phyloP scores from a whole-genome alignment of 2,113 vertebrate species.

The Dendropsophus ebraccatus region DNA sequence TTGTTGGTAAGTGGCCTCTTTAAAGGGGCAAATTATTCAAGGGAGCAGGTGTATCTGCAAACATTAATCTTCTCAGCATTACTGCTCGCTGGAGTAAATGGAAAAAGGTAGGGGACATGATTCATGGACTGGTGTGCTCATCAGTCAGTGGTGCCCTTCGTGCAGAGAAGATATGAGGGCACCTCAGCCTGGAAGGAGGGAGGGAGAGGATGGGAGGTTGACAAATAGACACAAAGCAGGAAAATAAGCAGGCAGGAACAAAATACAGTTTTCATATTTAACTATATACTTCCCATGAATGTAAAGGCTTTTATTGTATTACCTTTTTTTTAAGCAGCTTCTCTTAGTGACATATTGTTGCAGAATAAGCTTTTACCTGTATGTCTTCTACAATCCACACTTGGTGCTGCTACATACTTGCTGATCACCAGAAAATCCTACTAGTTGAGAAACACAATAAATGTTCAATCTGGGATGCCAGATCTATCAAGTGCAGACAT shows the following conservation, averaged over 20 bases:
- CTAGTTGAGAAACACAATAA: neutral
- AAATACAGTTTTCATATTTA: neutral
- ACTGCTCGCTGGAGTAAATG: conserved; percentile 50
- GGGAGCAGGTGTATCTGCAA: conserved; percentile 57
- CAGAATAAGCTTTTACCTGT: neutral
- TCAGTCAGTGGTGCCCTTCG: conserved; percentile 57
- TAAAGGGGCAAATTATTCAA: conserved; percentile 58
- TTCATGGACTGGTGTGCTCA: conserved; percentile 48
- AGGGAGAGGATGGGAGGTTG: neutral
- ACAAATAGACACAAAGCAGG: conserved; percentile 46
- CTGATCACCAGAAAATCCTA: neutral
- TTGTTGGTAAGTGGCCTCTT: conserved; percentile 57
- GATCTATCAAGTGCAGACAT: neutral
- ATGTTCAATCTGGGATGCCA: neutral
- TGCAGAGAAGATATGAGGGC: conserved; percentile 50
- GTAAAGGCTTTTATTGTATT: neutral
- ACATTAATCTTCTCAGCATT: conserved; percentile 58
- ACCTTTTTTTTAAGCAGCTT: neutral
- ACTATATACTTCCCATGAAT: neutral
- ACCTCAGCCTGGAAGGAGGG: conserved; percentile 45
- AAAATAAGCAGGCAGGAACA: conserved; percentile 18
- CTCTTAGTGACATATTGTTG: too few relatives aligned
- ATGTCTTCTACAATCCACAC: neutral
- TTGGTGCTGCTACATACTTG: neutral
- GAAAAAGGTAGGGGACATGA: conserved; percentile 53